These are phyloP conservation scores for Pocillopora grandis DNA, from an alignment of 92 coral and sea anemone genomes.

Conservation along the genomic window DNA sequence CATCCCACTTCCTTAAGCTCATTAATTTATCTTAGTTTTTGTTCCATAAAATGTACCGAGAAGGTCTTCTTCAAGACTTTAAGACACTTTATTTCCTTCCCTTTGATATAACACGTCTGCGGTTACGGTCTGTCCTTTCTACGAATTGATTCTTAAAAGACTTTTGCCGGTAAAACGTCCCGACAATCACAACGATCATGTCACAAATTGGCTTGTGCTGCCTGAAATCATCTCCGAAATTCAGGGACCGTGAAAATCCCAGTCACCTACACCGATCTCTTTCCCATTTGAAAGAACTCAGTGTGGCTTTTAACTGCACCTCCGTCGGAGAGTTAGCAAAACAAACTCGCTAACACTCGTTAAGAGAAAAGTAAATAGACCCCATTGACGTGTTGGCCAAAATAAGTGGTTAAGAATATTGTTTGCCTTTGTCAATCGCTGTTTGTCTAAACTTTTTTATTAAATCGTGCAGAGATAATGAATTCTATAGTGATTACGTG, in stretches of 20 bases:
- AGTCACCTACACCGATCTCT: not conserved
- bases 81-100: no score
- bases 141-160: not conserved
- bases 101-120: no score
- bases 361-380: constrained; percentile 57
- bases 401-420: constrained; percentile 45
- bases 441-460: constrained; percentile 45
- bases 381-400: constrained; percentile 37
- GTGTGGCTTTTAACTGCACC: not conserved
- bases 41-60: no score
- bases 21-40: no score
- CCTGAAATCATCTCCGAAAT: not conserved
- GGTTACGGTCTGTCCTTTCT: not conserved
- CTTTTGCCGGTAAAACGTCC: not conserved
- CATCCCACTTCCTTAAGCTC: no score
- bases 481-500: constrained; percentile 11
- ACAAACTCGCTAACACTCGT: constrained; percentile 43
- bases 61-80: no score
- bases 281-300: no score
- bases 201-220: not conserved
- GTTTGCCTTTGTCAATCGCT: constrained; percentile 44
- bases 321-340: constrained; percentile 4
- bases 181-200: not conserved
- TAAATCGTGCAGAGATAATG: constrained; percentile 26
- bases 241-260: not conserved